A percentile compares a stretch with the other conserved stretches of the same genome.
Conservation (phyloP, 2,113 vertebrate species). For the Choloepus hoffmanni region DNA sequence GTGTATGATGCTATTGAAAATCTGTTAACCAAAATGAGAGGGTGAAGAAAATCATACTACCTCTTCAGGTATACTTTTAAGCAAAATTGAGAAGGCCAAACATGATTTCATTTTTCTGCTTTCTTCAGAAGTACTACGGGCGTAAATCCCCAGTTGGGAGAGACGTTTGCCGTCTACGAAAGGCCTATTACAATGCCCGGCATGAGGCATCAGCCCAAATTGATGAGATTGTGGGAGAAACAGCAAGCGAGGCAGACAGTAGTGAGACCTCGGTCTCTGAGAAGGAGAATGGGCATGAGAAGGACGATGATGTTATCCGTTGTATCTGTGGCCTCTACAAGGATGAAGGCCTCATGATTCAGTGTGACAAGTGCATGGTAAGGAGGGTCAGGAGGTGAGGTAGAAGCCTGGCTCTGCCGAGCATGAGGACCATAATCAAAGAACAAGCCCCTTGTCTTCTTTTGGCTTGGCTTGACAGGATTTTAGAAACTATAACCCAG, state of each 20-base stretch:
- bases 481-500: background rate
- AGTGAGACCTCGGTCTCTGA: slow-evolving; percentile 92
- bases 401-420: background rate
- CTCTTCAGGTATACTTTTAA: background rate
- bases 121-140: slow-evolving; percentile 96
- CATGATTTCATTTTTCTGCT: slow-evolving; percentile 8
- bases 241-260: slow-evolving; percentile 97
- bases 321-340: slow-evolving; percentile 99
- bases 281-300: slow-evolving; percentile 88
- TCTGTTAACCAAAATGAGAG: background rate
- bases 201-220: slow-evolving; percentile 97
- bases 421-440: background rate
- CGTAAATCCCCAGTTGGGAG: slow-evolving; percentile 95
- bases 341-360: slow-evolving; percentile 99
- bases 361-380: slow-evolving; percentile 99
- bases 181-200: slow-evolving; percentile 96
- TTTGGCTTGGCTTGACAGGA: background rate
- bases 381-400: rapidly evolving
- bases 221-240: slow-evolving; percentile 98
- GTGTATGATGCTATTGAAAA: background rate
- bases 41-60: background rate
- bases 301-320: slow-evolving; percentile 96
- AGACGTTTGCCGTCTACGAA: slow-evolving; percentile 95
- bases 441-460: background rate
- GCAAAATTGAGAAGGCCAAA: slow-evolving; percentile 16